Conservation (phyloP, 2,113 vertebrate species). For the human (Homo sapiens) region GRCh38 chr3:126191001-126191500, state of each 20-base stretch:
- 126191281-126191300: neutral
- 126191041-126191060: neutral
- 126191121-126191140: neutral
- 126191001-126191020: neutral
- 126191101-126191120: neutral
- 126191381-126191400: neutral
- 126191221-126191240: neutral
- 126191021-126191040: neutral
- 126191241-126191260: neutral
- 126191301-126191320: neutral
- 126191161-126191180: neutral
- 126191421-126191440: neutral
- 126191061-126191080: neutral
- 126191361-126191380: neutral
- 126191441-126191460: neutral
- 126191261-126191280: neutral
- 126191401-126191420: neutral
- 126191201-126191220: neutral
- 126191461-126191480: neutral
- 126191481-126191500: neutral
- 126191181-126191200: neutral
- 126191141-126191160: neutral
- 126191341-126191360: neutral
- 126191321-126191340: neutral
- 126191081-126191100: neutral